Evolutionary conservation across 2,888 invertebrate species (phyloP), one percentile per base, ranked within the genome.

Genomic region (Tenthredo distinguenda): DNA sequence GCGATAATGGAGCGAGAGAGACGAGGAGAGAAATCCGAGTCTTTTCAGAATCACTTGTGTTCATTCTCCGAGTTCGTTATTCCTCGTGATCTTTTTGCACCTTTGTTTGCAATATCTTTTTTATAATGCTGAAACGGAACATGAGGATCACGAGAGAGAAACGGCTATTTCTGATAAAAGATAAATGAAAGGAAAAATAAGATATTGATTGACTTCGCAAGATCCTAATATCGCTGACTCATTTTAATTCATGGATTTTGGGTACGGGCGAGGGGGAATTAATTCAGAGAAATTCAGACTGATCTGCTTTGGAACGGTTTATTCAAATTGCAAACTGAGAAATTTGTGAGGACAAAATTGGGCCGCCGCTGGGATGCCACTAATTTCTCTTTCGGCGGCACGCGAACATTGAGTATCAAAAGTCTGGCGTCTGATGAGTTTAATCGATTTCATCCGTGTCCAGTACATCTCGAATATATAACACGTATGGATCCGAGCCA

Each of bases 371-470:
- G 83, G 83, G 40, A 83, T 83, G 47, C 68, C 31, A 65, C 83
- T 83, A 83, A 83, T 83, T 83, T 83, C 83, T 83, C 47, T 83
- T 71, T 58, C 81, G 47, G 43, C 65, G 68, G 83, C 83, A 83
- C 83, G 83, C 83, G 83, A 83, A 83, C 68, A 68, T 65, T 68
- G 65, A 21, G 47, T 62, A 83, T 83, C 83, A 83, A 83, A 83
- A 65, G 68, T 83, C 83, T 83, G 83, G 68, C 71, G 83, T 83
- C 18, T 34, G 68, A 83, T 47, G 62, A 65, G 47, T 71, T 83
- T 83, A 68, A 83, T 83, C 83, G 83, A 83, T 83, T 68, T 68
- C 71, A 47, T 58, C 43, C 83, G 47, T n/a, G 83, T 81, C 26
- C 47, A 43, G 34, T 77, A 26, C 81, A 37, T 21, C 62, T 40